A percentile compares a stretch with the other conserved stretches of the same genome.
phyloP scores from a whole-genome alignment of 1,140 invertebrate species.

The Trissolcus basalis region DNA sequence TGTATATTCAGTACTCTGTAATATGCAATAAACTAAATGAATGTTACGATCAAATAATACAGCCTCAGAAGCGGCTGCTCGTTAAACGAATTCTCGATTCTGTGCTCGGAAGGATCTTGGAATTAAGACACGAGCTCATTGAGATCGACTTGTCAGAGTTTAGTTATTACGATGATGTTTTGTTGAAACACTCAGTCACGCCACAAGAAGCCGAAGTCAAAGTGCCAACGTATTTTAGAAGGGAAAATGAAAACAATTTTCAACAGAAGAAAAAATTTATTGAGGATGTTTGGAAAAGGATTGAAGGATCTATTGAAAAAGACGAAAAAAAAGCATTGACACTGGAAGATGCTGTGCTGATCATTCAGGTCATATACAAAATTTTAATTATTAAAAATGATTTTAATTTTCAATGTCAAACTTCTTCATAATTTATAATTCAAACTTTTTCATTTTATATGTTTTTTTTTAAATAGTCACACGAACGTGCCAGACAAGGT shows the following conservation, averaged over 20 bases:
- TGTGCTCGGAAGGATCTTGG: slow-evolving; percentile 85
- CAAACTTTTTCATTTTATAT: neutral
- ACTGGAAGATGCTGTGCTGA: slow-evolving; percentile 87
- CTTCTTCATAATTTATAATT: too few species aligned
- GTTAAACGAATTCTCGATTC: slow-evolving; percentile 87
- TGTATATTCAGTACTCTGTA: slow-evolving; percentile 88
- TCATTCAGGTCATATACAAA: slow-evolving; percentile 83
- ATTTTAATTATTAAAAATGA: neutral
- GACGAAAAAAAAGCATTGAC: slow-evolving; percentile 79
- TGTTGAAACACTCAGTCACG: slow-evolving; percentile 78
- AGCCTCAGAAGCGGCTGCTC: slow-evolving; percentile 92
- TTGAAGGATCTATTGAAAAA: slow-evolving; percentile 82
- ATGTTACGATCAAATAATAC: slow-evolving; percentile 93
- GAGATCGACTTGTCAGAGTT: slow-evolving; percentile 90
- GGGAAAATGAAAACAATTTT: slow-evolving; percentile 81
- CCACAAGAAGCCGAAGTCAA: slow-evolving; percentile 81
- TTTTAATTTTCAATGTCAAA: too few species aligned
- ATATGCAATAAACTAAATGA: slow-evolving; percentile 85
- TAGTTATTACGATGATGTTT: slow-evolving; percentile 89
- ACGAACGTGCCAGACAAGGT: slow-evolving; percentile 93
- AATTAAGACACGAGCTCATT: slow-evolving; percentile 90
- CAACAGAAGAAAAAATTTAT: slow-evolving; percentile 79
- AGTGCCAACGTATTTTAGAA: slow-evolving; percentile 82
- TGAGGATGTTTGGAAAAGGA: slow-evolving; percentile 80
- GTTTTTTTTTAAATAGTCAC: slow-evolving; percentile 76